Conservation (phyloP, 2,113 vertebrate species). For the Enhydra lutris region DNA sequence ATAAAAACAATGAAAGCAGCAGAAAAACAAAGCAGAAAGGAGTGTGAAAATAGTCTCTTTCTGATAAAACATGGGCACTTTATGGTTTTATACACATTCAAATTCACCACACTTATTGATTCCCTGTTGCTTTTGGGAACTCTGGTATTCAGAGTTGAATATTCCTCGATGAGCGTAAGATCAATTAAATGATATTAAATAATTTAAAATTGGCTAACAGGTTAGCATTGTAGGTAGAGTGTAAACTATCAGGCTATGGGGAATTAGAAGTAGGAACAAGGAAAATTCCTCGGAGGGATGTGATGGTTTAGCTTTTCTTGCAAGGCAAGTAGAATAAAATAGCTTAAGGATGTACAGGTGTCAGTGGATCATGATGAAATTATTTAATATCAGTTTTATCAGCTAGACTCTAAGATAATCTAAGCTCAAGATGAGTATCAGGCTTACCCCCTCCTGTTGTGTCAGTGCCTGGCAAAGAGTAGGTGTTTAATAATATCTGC, state of each 20-base stretch:
- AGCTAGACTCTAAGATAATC: not conserved
- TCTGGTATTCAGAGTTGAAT: not conserved
- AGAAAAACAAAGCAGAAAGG: constrained; percentile 24
- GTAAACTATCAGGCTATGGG: not conserved
- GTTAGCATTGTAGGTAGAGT: not conserved
- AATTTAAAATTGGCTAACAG: not conserved
- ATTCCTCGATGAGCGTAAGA: not conserved
- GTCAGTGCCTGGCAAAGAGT: not conserved
- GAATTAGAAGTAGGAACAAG: not conserved
- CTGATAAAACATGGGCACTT: not conserved
- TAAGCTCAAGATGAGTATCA: not conserved
- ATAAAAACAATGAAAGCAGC: constrained; percentile 53
- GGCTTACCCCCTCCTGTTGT: not conserved
- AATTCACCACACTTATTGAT: not conserved
- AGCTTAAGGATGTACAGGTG: not conserved
- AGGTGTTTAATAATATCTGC: not conserved
- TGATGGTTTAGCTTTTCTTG: not conserved
- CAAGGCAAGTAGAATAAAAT: not conserved
- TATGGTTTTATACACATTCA: not conserved
- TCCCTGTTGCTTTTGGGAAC: not conserved
- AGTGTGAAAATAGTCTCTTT: constrained; percentile 28
- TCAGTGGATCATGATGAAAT: not conserved
- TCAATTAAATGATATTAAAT: not conserved
- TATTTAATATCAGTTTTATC: not conserved
- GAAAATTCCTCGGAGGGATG: not conserved